phyloP scores from a whole-genome alignment of 1,140 invertebrate genomes.

The Achroia grisella region DNA sequence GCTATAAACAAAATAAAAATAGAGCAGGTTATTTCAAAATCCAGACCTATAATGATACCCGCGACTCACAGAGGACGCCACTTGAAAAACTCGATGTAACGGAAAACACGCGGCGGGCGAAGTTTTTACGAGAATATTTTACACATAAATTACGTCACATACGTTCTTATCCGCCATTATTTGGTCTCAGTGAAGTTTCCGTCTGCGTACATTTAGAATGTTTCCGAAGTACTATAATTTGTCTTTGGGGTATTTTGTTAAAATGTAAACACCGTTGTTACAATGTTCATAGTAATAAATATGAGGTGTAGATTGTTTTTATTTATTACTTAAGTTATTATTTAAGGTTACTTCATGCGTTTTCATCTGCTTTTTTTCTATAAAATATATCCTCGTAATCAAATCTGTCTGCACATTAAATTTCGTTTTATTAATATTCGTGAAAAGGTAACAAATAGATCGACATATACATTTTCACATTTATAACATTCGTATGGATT shows the following conservation, averaged over 20 bases:
- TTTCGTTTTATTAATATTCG: too few species aligned
- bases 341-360: too few species aligned
- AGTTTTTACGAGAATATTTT: constrained; percentile 59
- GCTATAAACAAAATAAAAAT: constrained; percentile 28
- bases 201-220: constrained; percentile 47
- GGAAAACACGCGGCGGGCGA: constrained; percentile 24
- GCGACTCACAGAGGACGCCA: constrained; percentile 19
- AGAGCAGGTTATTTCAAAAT: constrained; percentile 34
- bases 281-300: too few species aligned
- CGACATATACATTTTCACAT: too few species aligned
- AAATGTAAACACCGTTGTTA: not conserved
- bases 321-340: too few species aligned
- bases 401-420: too few species aligned
- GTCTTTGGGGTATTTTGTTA: constrained; percentile 21
- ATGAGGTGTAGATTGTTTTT: too few species aligned
- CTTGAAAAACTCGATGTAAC: constrained; percentile 31
- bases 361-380: too few species aligned
- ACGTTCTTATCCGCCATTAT: constrained; percentile 59
- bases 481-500: too few species aligned
- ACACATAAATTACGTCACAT: constrained; percentile 64
- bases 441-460: too few species aligned
- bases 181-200: constrained; percentile 51
- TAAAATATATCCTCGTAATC: too few species aligned
- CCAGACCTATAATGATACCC: constrained; percentile 28
- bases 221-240: constrained; percentile 42